These are phyloP conservation scores for Erynnis tages DNA, from an alignment of 2,888 invertebrate genomes.

Conservation along the genomic window DNA sequence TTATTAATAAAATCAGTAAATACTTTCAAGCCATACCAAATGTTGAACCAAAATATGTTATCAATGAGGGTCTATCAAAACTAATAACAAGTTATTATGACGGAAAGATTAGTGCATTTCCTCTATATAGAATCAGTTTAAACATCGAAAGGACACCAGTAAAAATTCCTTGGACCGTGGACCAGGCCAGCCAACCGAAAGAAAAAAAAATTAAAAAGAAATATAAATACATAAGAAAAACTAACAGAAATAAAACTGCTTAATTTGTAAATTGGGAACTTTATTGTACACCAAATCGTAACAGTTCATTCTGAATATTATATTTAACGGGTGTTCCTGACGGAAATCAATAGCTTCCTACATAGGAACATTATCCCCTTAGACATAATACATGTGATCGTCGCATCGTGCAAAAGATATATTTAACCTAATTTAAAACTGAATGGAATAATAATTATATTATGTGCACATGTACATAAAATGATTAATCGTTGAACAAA, in stretches of 20 bases:
- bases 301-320: background rate
- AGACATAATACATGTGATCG: too few relatives aligned
- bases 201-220: conserved; percentile 30
- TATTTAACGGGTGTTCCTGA: too few relatives aligned
- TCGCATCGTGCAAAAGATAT: too few relatives aligned
- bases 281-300: conserved; percentile 8
- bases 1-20: conserved; percentile 46
- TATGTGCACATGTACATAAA: too few relatives aligned
- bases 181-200: conserved; percentile 32
- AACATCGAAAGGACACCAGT: conserved; percentile 63
- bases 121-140: conserved; percentile 60
- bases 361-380: too few relatives aligned
- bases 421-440: too few relatives aligned
- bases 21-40: conserved; percentile 57
- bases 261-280: background rate
- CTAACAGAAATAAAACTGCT: conserved; percentile 5
- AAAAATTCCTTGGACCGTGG: conserved; percentile 64
- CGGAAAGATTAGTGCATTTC: conserved; percentile 57
- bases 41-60: conserved; percentile 53
- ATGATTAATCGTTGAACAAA: too few relatives aligned
- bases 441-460: too few relatives aligned
- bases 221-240: conserved; percentile 37
- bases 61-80: conserved; percentile 55
- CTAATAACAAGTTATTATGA: conserved; percentile 54
- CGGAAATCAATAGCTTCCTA: too few relatives aligned